Evolutionary conservation across 1,140 invertebrate species (phyloP), one percentile per base, ranked within the genome.

Genomic region (Helicoverpa armigera): DNA sequence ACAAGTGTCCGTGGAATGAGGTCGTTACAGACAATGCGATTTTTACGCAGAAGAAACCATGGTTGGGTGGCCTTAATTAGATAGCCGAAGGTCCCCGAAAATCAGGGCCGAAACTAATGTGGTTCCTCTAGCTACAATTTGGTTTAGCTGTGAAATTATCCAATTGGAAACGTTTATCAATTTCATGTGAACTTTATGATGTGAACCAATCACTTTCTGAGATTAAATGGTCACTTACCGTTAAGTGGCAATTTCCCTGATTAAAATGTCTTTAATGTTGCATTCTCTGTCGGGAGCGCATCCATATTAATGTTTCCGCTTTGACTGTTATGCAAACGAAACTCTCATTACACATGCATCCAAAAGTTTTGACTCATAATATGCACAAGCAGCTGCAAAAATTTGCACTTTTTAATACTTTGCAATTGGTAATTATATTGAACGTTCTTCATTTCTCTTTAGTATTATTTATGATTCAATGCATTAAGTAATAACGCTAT

Each of bases 21-120:
- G 79, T 60, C 79, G 54, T 70, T 51, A 75, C 50, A 58, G 35
- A 81, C 72, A 81, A 81, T 75, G 63, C 60, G 53, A 79, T 72
- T 70, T 79, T 79, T 72, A 70, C 65, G 54, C 54, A 60, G 50
- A 61, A 70, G 35, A 51, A 70, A 72, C 54, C 63, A 72, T 60
- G 31, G 67, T 50, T 54, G 67, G 23, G 14, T 16, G 29, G 48
- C 79, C 79, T 81, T 75, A 81, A 76, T 80, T 69, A 63, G 50
- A 53, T 58, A 72, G 18, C 48, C 53, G 72, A 81, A 81, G 79
- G 79, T 69, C 63, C 16, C 51, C 53, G 61, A 75, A 51, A 58
- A 51, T 29, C 51, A 65, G 50, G 23, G 50, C 50, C 60, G 61
- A 78, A 65, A 51, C 60, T 67, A 70, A 73, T 73, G 53, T 61